Evolutionary conservation across 1,140 invertebrate species (phyloP).

Genomic region (Onthophagus taurus): DNA sequence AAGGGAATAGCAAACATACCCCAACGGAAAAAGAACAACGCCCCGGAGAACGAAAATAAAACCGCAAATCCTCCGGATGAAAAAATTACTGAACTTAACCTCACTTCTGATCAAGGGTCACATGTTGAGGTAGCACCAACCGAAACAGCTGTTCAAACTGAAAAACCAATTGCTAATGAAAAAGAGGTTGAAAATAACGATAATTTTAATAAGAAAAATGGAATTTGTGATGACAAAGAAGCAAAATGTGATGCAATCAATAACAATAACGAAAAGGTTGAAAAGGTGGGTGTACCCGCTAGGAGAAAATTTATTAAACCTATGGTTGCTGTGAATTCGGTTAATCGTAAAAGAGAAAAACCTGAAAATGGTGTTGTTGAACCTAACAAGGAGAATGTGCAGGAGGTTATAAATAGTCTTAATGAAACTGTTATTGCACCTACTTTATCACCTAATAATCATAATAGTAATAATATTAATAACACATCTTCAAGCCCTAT

Average conservation of each 20-base stretch:
- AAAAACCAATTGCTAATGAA: background rate
- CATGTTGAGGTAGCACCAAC: background rate
- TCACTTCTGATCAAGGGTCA: background rate
- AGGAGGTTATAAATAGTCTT: slow-evolving; percentile 8
- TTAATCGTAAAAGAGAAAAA: slow-evolving; percentile 17
- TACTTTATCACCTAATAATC: background rate
- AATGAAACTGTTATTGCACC: slow-evolving; percentile 9
- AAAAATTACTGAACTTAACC: slow-evolving; percentile 9
- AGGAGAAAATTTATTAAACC: slow-evolving; percentile 22
- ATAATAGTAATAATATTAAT: too few relatives aligned
- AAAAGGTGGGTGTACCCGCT: background rate
- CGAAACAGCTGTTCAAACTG: slow-evolving; percentile 7
- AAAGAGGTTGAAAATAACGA: background rate
- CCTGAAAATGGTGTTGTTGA: background rate
- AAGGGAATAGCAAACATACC: slow-evolving; percentile 35
- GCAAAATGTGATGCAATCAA: background rate
- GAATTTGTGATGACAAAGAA: background rate
- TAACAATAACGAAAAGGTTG: background rate
- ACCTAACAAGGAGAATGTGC: slow-evolving; percentile 13
- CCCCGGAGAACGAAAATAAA: slow-evolving; percentile 1
- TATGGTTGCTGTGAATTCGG: slow-evolving; percentile 16
- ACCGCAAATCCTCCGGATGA: slow-evolving; percentile 4
- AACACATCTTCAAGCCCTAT: too few relatives aligned
- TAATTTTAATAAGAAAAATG: background rate
- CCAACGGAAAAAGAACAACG: slow-evolving; percentile 26